A percentile compares a stretch with the other conserved stretches of the same genome.
Conservation (phyloP, 2,888 invertebrate genomes). For the Lamellibrachia columna region DNA sequence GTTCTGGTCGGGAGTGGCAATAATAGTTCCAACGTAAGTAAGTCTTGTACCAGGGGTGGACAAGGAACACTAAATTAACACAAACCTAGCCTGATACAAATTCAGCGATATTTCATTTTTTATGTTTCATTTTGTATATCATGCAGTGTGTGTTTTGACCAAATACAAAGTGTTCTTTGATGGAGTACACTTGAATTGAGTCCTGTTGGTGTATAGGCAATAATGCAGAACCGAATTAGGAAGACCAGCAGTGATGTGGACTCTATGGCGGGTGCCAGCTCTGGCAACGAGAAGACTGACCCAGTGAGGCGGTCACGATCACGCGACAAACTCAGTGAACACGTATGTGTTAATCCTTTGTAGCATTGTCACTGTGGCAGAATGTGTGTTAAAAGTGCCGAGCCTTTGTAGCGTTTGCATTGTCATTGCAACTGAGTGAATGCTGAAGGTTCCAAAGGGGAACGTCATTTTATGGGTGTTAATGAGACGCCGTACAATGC, state of each 20-base stretch:
- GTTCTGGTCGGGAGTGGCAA: too few species aligned
- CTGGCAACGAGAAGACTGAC: neutral
- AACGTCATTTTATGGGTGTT: too few species aligned
- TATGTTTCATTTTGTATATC: neutral
- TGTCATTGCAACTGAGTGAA: too few species aligned
- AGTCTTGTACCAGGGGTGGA: too few species aligned
- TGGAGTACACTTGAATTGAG: neutral
- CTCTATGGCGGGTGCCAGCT: neutral
- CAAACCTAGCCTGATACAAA: neutral
- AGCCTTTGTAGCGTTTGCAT: too few species aligned
- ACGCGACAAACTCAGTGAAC: neutral
- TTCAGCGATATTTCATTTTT: neutral
- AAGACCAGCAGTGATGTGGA: slow-evolving; percentile 17
- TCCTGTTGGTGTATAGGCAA: slow-evolving; percentile 46
- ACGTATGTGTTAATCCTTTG: neutral
- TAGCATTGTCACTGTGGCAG: neutral
- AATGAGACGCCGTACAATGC: too few species aligned
- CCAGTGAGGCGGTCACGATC: neutral
- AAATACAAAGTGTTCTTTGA: neutral
- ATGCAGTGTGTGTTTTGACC: neutral
- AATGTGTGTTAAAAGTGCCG: neutral
- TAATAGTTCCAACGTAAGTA: too few species aligned
- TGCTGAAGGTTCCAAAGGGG: too few species aligned
- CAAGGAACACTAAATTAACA: neutral
- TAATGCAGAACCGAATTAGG: slow-evolving; percentile 61